phyloP scores from a whole-genome alignment of 2,888 invertebrate genomes.

The Beris morrisii region DNA sequence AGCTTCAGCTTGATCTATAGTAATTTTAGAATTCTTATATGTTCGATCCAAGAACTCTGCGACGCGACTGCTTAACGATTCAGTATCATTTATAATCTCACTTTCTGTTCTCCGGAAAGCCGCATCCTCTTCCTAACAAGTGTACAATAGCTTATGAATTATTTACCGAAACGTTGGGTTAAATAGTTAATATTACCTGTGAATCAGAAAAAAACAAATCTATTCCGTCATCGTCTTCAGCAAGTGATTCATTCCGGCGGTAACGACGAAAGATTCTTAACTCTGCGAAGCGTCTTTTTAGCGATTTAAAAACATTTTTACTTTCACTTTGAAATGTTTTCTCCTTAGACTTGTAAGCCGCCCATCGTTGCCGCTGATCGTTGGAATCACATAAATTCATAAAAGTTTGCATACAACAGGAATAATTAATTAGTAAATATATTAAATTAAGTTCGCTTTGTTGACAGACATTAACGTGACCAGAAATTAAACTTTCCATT shows the following conservation, averaged over 20 bases:
- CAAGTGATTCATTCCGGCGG: conserved; percentile 39
- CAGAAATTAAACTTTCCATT: too few species aligned
- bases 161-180: not conserved
- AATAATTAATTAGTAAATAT: conserved; percentile 21
- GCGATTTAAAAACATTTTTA: conserved; percentile 49
- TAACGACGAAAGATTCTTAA: conserved; percentile 25
- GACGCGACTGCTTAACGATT: too few species aligned
- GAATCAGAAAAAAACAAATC: conserved; percentile 83
- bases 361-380: conserved; percentile 60
- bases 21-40: too few species aligned
- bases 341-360: conserved; percentile 63
- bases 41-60: too few species aligned
- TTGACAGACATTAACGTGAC: too few species aligned
- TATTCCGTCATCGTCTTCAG: conserved; percentile 73
- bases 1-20: too few species aligned
- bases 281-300: conserved; percentile 45
- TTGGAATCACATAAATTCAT: too few species aligned
- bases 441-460: too few species aligned
- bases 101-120: too few species aligned
- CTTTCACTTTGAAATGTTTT: conserved; percentile 48
- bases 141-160: not conserved
- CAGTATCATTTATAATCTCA: too few species aligned
- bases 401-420: too few species aligned
- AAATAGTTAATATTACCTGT: conserved; percentile 56
- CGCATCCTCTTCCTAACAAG: conserved; percentile 62